Conservation (phyloP, 2,888 invertebrate species). For the Choreutis nemorana region DNA sequence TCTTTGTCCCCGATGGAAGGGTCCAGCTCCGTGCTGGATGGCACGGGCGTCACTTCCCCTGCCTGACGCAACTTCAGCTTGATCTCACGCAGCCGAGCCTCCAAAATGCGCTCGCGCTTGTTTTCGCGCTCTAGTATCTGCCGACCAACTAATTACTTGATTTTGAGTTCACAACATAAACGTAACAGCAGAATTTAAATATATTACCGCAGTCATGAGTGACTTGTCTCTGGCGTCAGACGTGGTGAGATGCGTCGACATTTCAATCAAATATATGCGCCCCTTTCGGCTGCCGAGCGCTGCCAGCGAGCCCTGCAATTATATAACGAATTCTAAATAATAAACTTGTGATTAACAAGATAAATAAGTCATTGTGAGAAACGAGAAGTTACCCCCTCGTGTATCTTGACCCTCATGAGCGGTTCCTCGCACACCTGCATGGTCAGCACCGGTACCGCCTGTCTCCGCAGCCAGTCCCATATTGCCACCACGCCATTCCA, state of each 20-base stretch:
- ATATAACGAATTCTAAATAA: too few relatives aligned
- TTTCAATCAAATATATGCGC: conserved; percentile 75
- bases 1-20: conserved; percentile 31
- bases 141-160: background rate
- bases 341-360: too few relatives aligned
- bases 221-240: conserved; percentile 77
- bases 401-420: conserved; percentile 50
- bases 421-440: conserved; percentile 53
- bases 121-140: conserved; percentile 89
- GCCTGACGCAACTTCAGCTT: conserved; percentile 61
- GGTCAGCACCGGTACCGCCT: conserved; percentile 77
- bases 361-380: background rate
- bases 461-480: conserved; percentile 89
- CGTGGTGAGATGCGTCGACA: conserved; percentile 72
- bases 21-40: conserved; percentile 22
- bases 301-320: conserved; percentile 65
- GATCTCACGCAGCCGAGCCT: conserved; percentile 85
- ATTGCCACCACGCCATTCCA: conserved; percentile 81
- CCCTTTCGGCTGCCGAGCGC: conserved; percentile 79
- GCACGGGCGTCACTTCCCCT: conserved; percentile 18
- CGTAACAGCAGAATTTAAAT: background rate
- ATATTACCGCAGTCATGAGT: conserved; percentile 73
- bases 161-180: background rate
- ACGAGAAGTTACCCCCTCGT: conserved; percentile 24
- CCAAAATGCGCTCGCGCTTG: conserved; percentile 88